Evolutionary conservation across 2,113 vertebrate species (phyloP).

Genomic region (Electrona antarctica): DNA sequence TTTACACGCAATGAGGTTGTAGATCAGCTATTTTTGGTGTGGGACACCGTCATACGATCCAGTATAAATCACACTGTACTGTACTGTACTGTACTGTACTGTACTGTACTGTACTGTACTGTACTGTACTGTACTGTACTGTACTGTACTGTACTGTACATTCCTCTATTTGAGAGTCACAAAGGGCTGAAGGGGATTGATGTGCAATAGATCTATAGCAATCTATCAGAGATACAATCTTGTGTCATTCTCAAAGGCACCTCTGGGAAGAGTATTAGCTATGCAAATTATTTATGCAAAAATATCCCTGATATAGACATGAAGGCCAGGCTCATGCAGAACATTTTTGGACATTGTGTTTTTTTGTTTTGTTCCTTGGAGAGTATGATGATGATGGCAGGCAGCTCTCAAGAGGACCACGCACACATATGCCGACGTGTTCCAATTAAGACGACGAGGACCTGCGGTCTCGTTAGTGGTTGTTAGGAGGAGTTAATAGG

Average conservation of each 20-base stretch:
- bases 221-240: slow-evolving; percentile 39
- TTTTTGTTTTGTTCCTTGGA: slow-evolving; percentile 12
- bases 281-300: slow-evolving; percentile 67
- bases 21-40: too few relatives aligned
- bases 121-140: neutral
- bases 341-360: slow-evolving; percentile 16
- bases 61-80: neutral
- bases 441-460: slow-evolving; percentile 18
- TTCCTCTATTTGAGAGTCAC: slow-evolving; percentile 28
- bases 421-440: neutral
- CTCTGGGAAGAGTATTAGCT: slow-evolving; percentile 35
- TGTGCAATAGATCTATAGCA: slow-evolving; percentile 1
- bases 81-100: neutral
- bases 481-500: slow-evolving; percentile 5
- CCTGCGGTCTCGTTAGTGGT: slow-evolving; percentile 14
- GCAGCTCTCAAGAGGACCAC: too few relatives aligned
- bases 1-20: too few relatives aligned
- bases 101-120: neutral
- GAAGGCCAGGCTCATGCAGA: neutral
- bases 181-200: slow-evolving; percentile 20
- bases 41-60: neutral
- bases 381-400: too few relatives aligned
- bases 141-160: neutral
- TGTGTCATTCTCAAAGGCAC: slow-evolving; percentile 57
- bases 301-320: slow-evolving; percentile 39